phyloP scores from a whole-genome alignment of 2,113 vertebrate species.

The Gymnogyps californianus region DNA sequence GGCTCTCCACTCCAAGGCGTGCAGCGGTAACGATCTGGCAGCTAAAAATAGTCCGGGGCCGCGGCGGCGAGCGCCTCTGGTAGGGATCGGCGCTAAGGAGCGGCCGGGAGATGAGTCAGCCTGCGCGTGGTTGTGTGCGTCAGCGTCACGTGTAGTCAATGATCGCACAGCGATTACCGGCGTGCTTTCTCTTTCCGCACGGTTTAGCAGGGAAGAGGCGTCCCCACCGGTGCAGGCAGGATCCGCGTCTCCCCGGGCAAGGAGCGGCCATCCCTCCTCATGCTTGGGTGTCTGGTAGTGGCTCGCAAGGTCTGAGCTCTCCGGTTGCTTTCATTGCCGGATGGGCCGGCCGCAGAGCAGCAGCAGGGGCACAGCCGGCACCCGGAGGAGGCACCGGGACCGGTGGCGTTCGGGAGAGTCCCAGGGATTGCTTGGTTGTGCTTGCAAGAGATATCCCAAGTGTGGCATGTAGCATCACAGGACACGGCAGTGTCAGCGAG shows the following conservation, averaged over 20 bases:
- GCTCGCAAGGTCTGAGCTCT: fast-evolving
- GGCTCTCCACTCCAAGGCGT: conserved; percentile 29
- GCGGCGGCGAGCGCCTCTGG: neutral
- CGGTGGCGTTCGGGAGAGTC: neutral
- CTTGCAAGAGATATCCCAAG: fast-evolving
- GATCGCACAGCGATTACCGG: neutral
- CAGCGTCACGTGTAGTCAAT: conserved; percentile 9
- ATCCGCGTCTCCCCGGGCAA: neutral
- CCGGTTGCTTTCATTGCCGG: fast-evolving
- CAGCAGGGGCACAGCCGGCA: too few species aligned
- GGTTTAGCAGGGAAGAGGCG: neutral
- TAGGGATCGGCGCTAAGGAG: neutral
- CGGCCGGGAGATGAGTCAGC: conserved; percentile 56
- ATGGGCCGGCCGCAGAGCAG: neutral
- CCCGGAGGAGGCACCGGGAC: fast-evolving
- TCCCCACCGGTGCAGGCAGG: fast-evolving
- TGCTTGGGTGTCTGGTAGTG: fast-evolving
- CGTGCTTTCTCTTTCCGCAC: neutral
- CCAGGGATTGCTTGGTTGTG: neutral
- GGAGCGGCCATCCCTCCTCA: neutral
- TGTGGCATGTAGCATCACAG: fast-evolving
- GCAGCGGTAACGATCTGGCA: conserved; percentile 61
- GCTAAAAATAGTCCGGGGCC: conserved; percentile 72
- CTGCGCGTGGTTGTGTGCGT: neutral
- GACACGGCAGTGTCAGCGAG: fast-evolving